These are phyloP conservation scores for Wasmannia auropunctata DNA, from an alignment of 1,140 invertebrate species.

Conservation along the genomic window DNA sequence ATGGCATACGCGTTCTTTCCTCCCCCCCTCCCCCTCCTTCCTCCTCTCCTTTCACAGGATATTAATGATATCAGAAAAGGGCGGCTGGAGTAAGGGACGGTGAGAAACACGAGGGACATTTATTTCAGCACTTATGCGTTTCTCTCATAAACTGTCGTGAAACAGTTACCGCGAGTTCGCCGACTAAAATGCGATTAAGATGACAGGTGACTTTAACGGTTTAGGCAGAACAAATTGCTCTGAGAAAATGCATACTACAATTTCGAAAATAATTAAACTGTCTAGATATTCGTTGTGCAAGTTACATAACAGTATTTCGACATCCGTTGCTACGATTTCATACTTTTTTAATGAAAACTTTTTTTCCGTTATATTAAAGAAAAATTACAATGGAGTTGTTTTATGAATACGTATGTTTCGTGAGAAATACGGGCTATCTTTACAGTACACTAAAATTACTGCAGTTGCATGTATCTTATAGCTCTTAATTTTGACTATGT, in stretches of 20 bases:
- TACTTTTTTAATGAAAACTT: background rate
- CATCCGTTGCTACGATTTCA: background rate
- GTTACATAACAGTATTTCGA: background rate
- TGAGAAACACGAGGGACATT: constrained; percentile 26
- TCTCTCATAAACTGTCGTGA: background rate
- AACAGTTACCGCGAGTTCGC: background rate
- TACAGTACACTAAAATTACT: background rate
- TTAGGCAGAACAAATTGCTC: background rate
- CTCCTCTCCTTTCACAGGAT: constrained; percentile 10
- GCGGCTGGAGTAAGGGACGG: background rate
- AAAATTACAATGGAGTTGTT: background rate
- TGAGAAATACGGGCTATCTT: background rate
- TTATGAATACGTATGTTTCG: background rate
- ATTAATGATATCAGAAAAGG: constrained; percentile 53
- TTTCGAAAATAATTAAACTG: background rate
- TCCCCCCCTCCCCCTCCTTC: background rate
- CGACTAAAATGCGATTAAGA: background rate
- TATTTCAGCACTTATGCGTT: constrained; percentile 14
- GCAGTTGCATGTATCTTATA: background rate
- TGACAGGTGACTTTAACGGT: background rate
- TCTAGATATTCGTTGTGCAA: background rate
- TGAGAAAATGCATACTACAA: background rate
- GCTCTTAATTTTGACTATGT: background rate
- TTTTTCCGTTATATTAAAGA: background rate
- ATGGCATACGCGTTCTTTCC: constrained; percentile 29